Percentiles rank a stretch among this genome's conserved stretches.
phyloP scores from a whole-genome alignment of 2,888 invertebrate species.

The Ametastegia equiseti region DNA sequence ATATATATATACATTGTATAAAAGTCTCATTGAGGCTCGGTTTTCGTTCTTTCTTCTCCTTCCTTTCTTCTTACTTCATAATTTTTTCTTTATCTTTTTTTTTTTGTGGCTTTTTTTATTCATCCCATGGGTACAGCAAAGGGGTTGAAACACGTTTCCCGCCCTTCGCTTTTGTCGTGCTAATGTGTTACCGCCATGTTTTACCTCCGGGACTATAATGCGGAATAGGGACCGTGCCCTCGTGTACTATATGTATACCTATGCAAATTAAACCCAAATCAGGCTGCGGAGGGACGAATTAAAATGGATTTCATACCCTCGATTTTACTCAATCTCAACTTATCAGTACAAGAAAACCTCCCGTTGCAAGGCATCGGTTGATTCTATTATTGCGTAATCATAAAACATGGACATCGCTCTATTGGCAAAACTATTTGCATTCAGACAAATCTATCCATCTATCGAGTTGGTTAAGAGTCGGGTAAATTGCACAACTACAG shows the following conservation, averaged over 20 bases:
- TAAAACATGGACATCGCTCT: too few relatives aligned
- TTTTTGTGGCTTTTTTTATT: too few relatives aligned
- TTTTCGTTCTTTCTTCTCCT: not conserved
- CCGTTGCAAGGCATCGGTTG: not conserved
- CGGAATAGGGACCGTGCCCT: not conserved
- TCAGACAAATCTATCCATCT: too few relatives aligned
- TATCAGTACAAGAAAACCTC: not conserved
- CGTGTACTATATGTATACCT: not conserved
- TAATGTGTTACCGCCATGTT: constrained; percentile 17
- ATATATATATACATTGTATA: not conserved
- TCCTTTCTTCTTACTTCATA: too few relatives aligned
- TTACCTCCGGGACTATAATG: constrained; percentile 10
- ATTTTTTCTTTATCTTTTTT: not conserved
- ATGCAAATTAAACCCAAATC: constrained; percentile 39
- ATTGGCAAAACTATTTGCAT: too few relatives aligned
- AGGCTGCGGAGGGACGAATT: not conserved
- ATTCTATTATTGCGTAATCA: not conserved
- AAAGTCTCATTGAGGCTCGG: not conserved
- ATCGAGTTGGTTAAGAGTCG: too few relatives aligned
- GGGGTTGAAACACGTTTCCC: constrained; percentile 20
- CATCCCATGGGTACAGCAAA: not conserved
- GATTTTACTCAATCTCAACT: constrained; percentile 2
- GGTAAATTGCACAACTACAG: too few relatives aligned
- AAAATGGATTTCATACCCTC: not conserved
- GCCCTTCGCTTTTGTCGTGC: constrained; percentile 5